Evolutionary conservation across 2,113 vertebrate genomes (phyloP).

Genomic region (Athene cunicularia): DNA sequence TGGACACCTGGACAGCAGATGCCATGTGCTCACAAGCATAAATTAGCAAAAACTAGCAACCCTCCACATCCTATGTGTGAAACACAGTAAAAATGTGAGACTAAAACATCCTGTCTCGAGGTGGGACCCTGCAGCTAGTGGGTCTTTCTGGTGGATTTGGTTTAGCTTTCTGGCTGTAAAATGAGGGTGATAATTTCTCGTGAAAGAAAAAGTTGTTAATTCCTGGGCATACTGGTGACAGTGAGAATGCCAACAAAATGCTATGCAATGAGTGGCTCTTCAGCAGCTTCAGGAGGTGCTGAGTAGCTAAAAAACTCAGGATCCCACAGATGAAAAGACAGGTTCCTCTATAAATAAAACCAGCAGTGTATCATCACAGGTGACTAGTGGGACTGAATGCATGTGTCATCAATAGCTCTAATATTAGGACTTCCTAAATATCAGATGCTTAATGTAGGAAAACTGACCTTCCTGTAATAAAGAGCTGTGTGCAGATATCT

Average conservation of each 20-base stretch:
- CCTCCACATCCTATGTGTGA: neutral
- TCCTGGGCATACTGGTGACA: neutral
- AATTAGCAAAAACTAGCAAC: rapidly evolving
- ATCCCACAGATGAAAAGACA: neutral
- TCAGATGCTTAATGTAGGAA: neutral
- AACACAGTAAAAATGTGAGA: neutral
- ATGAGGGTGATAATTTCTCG: neutral
- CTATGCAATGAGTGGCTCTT: neutral
- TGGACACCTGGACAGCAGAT: neutral
- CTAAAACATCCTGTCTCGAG: no score
- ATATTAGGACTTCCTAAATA: neutral
- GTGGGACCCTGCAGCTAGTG: neutral
- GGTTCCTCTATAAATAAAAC: neutral
- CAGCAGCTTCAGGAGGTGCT: neutral
- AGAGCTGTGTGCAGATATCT: neutral
- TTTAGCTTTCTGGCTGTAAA: neutral
- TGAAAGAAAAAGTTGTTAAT: neutral
- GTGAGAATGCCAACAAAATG: neutral
- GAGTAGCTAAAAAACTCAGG: neutral
- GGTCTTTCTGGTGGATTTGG: neutral
- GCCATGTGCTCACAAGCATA: neutral
- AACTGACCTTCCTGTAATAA: neutral
- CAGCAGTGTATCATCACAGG: neutral
- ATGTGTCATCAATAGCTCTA: neutral
- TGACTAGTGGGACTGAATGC: neutral